A percentile compares a stretch with the other conserved stretches of the same genome.
Conservation (phyloP, 2,113 vertebrate genomes). For the Anthoscopus minutus region DNA sequence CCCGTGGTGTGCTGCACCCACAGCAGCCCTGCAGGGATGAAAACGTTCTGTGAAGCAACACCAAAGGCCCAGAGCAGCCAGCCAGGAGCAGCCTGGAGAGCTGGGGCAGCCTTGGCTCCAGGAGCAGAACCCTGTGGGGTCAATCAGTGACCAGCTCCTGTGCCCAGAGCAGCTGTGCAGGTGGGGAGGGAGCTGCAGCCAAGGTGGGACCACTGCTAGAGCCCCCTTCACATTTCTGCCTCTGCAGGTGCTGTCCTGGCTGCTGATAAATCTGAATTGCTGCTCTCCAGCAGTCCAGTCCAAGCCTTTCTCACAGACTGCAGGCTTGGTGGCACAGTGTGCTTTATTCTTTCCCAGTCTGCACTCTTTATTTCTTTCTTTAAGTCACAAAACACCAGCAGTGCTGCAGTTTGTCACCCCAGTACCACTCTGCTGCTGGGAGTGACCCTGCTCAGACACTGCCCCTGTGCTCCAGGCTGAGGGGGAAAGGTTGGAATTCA, state of each 20-base stretch:
- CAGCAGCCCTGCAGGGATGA: not conserved
- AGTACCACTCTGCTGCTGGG: not conserved
- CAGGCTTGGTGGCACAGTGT: not conserved
- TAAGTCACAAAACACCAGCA: not conserved
- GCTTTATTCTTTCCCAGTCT: not conserved
- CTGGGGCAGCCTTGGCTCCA: not conserved
- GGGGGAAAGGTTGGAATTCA: not conserved
- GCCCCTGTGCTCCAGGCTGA: not conserved
- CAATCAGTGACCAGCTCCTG: not conserved
- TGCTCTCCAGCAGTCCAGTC: not conserved
- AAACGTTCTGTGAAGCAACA: not conserved
- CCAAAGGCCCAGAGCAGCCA: not conserved
- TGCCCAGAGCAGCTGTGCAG: not conserved
- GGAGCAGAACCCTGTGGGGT: not conserved
- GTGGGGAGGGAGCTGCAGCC: not conserved
- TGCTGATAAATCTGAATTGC: constrained; percentile 15
- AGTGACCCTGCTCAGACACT: not conserved
- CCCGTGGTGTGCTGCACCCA: not conserved
- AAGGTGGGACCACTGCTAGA: not conserved
- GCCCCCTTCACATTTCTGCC: not conserved
- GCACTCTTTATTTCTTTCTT: not conserved
- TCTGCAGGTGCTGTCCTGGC: not conserved
- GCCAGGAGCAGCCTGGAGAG: not conserved
- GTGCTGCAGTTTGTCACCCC: not conserved
- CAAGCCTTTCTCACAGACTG: not conserved